Evolutionary conservation across 2,797 vertebrate species (phyloP), one percentile per base, ranked within the genome.

Genomic region (Urophycis tenuis): DNA sequence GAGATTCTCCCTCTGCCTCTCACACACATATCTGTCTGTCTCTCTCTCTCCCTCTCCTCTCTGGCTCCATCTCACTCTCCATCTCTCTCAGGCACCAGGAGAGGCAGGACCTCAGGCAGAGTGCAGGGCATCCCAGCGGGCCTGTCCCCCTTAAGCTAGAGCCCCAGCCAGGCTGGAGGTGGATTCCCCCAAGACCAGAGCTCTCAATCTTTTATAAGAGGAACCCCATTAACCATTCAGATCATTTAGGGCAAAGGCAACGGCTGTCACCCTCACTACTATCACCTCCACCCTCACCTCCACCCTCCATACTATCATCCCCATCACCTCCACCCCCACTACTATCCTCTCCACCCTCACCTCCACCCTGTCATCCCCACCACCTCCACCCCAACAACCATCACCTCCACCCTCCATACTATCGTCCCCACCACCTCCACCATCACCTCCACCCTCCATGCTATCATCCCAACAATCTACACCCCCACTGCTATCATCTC

Each of bases 171-270:
- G 82, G 81, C 84, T 83, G 87, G 89, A 91, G 90, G 91, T 91
- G 88, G 91, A 92, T 89, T 90, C 88, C 90, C 89, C 87, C 88
- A 79, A 89, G 90, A 89, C 45, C 45, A n/a, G 45, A 53, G 45
- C 45, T 53, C 88, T 92, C 86, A 92, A 91, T 92, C 88, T 91
- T 92, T 92, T 90, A 92, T 91, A 89, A 89, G 85, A 74, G 89
- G 89, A 88, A 89, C 86, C 90, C 87, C 91, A 91, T 91, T 89
- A 91, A 83, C 88, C 87, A 91, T 92, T 92, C 91, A 91, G 87
- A 92, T 91, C 88, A 92, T 92, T 91, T 89, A 91, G 90, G 90
- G 89, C 88, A 91, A 87, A 92, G 80, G 85, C 87, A 89, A 83
- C 75, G 80, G 86, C 86, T 83, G 85, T 89, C 88, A 87, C 88